Percentiles rank a stretch among this genome's conserved stretches.
Conservation (phyloP, 1,140 invertebrate species). For the Apis florea region DNA sequence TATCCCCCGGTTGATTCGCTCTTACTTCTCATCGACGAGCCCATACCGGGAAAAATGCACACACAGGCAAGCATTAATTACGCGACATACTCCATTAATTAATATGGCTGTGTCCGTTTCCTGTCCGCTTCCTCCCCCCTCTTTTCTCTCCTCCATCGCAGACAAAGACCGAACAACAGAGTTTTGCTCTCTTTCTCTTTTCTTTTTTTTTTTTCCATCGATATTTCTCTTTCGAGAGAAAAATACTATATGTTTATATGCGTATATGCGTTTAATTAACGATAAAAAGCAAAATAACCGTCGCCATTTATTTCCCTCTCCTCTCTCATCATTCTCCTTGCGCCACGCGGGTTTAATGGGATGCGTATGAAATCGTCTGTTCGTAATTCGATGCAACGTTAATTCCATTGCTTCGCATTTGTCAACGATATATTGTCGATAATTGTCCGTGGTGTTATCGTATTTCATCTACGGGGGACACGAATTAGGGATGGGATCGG, state of each 20-base stretch:
- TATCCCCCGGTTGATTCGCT: not conserved
- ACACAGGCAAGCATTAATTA: conserved; percentile 24
- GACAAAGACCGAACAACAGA: not conserved
- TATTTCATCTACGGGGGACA: no score
- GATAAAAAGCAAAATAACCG: not conserved
- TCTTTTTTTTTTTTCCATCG: not conserved
- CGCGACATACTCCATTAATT: conserved; percentile 49
- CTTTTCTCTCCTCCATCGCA: not conserved
- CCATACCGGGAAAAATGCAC: not conserved
- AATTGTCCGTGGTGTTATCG: not conserved
- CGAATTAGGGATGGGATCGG: no score
- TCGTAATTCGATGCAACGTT: conserved; percentile 5
- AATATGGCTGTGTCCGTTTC: conserved; percentile 34
- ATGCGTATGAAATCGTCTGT: not conserved
- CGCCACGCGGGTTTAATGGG: not conserved
- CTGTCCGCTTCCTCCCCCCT: not conserved
- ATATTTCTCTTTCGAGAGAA: no score
- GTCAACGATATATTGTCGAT: not conserved
- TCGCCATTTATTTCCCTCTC: not conserved
- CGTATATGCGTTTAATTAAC: conserved; percentile 3
- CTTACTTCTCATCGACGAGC: not conserved
- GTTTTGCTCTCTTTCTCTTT: no score
- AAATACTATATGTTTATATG: not conserved
- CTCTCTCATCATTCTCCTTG: not conserved
- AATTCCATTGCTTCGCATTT: not conserved